A percentile compares a stretch with the other conserved stretches of the same genome.
Evolutionary conservation across 2,113 vertebrate species (phyloP).

Genomic region (Leptobrachium ailaonicum): DNA sequence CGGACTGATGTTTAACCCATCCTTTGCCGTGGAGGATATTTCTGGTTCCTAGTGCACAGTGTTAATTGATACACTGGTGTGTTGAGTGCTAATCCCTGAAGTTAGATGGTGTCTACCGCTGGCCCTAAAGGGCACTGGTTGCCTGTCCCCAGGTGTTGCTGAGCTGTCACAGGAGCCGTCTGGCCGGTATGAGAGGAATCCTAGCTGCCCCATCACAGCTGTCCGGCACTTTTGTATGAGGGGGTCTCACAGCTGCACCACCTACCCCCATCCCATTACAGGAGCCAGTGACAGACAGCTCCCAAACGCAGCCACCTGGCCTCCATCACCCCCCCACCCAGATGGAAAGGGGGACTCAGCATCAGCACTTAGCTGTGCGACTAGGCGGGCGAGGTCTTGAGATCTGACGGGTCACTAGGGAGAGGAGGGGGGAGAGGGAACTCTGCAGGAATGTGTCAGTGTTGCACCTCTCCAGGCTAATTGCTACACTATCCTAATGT

Average conservation of each 20-base stretch:
- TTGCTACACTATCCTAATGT: constrained; percentile 51
- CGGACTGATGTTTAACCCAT: background rate
- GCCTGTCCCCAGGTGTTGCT: constrained; percentile 61
- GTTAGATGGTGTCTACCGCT: constrained; percentile 27
- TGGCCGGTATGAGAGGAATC: constrained; percentile 79
- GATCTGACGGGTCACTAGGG: constrained; percentile 53
- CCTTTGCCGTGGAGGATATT: background rate
- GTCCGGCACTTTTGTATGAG: constrained; percentile 68
- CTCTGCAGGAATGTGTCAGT: constrained; percentile 55
- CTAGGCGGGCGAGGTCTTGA: constrained; percentile 53
- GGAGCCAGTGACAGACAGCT: constrained; percentile 82
- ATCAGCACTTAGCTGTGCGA: constrained; percentile 51
- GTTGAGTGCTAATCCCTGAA: constrained; percentile 21
- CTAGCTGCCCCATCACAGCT: constrained; percentile 71
- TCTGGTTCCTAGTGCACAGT: background rate
- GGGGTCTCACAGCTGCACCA: constrained; percentile 50
- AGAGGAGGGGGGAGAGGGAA: constrained; percentile 44
- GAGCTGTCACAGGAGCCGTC: constrained; percentile 74
- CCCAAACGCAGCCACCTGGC: constrained; percentile 84
- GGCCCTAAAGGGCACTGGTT: constrained; percentile 23
- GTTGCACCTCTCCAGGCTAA: constrained; percentile 48
- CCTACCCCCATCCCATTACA: constrained; percentile 56
- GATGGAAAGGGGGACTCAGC: constrained; percentile 81
- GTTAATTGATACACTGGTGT: constrained; percentile 27
- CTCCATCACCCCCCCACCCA: constrained; percentile 70